Evolutionary conservation across 2,113 vertebrate species (phyloP).

Genomic region (Dicrurus megarhynchus): DNA sequence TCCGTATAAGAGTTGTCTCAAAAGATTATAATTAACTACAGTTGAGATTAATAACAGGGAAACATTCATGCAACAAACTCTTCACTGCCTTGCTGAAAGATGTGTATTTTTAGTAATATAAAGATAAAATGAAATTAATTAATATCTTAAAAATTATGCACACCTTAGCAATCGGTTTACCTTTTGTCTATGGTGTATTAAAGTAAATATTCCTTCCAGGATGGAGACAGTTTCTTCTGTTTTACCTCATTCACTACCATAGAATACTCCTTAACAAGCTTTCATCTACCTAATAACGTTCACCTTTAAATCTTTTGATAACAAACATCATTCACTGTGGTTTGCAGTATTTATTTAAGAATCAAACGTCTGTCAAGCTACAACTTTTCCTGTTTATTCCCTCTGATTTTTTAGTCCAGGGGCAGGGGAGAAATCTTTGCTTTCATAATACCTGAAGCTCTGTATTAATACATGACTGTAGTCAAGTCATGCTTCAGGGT

Average conservation of each 20-base stretch:
- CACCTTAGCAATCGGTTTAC: conserved; percentile 55
- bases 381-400: not conserved
- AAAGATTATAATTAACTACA: conserved; percentile 62
- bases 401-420: not conserved
- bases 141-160: not conserved
- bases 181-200: conserved; percentile 16
- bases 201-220: conserved; percentile 7
- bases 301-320: not conserved
- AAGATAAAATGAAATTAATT: conserved; percentile 60
- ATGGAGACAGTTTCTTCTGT: not conserved
- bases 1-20: not conserved
- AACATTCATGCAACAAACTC: conserved; percentile 37
- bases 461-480: not conserved
- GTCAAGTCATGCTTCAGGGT: not conserved
- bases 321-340: not conserved
- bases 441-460: not conserved
- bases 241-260: not conserved
- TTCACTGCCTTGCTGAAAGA: conserved; percentile 11
- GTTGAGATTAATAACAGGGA: conserved; percentile 55
- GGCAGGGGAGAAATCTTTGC: not conserved
- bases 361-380: not conserved
- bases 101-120: conserved; percentile 24
- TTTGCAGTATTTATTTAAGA: not conserved
- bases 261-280: not conserved
- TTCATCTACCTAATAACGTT: not conserved